Conservation (phyloP, 2,113 vertebrate genomes). For the human (Homo sapiens) region GRCh38 chr12:78876001-78876500, state of each 20-base stretch:
- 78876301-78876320: constrained; percentile 10
- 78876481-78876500: background rate
- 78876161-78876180: constrained; percentile 69
- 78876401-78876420: background rate
- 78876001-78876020: constrained; percentile 42
- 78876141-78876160: constrained; percentile 69
- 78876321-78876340: background rate
- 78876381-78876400: background rate
- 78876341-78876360: background rate
- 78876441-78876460: constrained; percentile 23
- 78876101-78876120: constrained; percentile 54
- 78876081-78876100: constrained; percentile 61
- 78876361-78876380: constrained; percentile 1
- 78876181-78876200: constrained; percentile 63
- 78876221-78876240: constrained; percentile 84
- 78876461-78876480: background rate
- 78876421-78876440: constrained; percentile 6
- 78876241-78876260: constrained; percentile 66
- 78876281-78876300: constrained; percentile 40
- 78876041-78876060: constrained; percentile 55
- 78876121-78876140: constrained; percentile 64
- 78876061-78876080: constrained; percentile 66
- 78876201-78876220: constrained; percentile 85
- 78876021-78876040: constrained; percentile 52
- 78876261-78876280: constrained; percentile 10